A percentile compares a stretch with the other conserved stretches of the same genome.
These are phyloP conservation scores for Calyptommatus sinebrachiatus DNA, from an alignment of 2,113 vertebrate species.

Conservation along the genomic window DNA sequence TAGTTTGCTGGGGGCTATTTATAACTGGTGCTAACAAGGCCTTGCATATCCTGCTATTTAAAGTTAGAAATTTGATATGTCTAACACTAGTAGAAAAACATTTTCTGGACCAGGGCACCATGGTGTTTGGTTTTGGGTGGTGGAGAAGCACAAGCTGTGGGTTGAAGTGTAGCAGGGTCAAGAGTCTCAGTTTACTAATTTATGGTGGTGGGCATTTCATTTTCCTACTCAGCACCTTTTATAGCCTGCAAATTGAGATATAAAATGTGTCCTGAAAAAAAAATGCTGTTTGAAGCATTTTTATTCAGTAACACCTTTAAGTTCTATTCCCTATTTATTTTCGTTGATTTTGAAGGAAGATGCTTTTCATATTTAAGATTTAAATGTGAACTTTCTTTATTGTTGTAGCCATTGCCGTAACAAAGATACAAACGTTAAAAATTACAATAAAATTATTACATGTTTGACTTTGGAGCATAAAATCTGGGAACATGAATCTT, in stretches of 20 bases:
- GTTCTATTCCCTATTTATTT: too few relatives aligned
- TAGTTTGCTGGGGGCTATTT: constrained; percentile 26
- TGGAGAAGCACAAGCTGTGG: not conserved
- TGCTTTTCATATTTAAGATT: too few relatives aligned
- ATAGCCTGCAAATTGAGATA: not conserved
- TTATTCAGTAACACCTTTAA: not conserved
- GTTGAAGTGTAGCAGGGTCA: not conserved
- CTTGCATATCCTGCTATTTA: constrained; percentile 21
- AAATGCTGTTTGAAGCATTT: not conserved
- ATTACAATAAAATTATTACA: too few relatives aligned
- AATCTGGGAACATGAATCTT: too few relatives aligned
- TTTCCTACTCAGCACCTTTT: not conserved
- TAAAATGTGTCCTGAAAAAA: not conserved
- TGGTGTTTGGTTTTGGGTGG: not conserved
- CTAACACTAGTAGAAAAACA: constrained; percentile 5
- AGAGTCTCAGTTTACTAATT: not conserved
- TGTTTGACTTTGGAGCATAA: too few relatives aligned
- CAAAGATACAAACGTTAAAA: too few relatives aligned
- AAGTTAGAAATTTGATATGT: constrained; percentile 20
- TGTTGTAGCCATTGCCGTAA: too few relatives aligned
- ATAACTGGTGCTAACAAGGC: constrained; percentile 29
- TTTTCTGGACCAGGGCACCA: not conserved
- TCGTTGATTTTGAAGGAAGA: too few relatives aligned
- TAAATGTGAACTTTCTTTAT: too few relatives aligned
- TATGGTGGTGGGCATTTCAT: not conserved